Conservation (phyloP, 2,888 invertebrate genomes). For the Ligdia adustata region DNA sequence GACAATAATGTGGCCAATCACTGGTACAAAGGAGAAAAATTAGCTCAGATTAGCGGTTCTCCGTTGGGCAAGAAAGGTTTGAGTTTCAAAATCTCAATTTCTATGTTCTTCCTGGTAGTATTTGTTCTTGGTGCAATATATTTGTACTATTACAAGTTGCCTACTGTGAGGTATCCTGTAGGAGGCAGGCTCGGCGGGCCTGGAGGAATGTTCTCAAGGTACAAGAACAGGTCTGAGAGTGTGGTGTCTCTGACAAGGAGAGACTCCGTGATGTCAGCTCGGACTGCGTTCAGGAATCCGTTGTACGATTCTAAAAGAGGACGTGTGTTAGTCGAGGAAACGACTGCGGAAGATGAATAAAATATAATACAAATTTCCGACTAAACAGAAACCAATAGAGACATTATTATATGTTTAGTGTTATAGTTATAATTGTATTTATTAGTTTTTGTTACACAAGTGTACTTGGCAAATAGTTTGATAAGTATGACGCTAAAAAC, state of each 20-base stretch:
- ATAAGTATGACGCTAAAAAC: too few species aligned
- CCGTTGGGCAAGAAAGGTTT: conserved; percentile 58
- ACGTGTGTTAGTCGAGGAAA: conserved; percentile 58
- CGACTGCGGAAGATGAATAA: conserved; percentile 47
- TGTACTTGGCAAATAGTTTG: too few species aligned
- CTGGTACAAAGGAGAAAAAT: conserved; percentile 52
- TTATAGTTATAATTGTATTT: too few species aligned
- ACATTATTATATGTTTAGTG: too few species aligned
- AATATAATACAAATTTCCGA: too few species aligned
- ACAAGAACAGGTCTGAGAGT: conserved; percentile 68
- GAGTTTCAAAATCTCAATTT: conserved; percentile 61
- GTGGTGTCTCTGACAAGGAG: conserved; percentile 69
- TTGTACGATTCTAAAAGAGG: conserved; percentile 71
- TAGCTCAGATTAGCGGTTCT: conserved; percentile 57
- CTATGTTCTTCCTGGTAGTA: conserved; percentile 63
- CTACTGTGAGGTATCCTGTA: conserved; percentile 44
- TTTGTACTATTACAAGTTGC: conserved; percentile 63
- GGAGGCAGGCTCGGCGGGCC: conserved; percentile 34
- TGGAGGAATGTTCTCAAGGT: conserved; percentile 54
- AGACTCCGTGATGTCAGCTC: conserved; percentile 56
- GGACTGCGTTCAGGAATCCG: conserved; percentile 71
- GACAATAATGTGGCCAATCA: conserved; percentile 48
- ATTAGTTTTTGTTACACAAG: too few species aligned
- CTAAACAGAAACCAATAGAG: too few species aligned
- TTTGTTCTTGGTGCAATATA: conserved; percentile 57